Base-by-base conservation (phyloP, 2,113 vertebrate genomes). In the Lichenostomus cassidix region DNA sequence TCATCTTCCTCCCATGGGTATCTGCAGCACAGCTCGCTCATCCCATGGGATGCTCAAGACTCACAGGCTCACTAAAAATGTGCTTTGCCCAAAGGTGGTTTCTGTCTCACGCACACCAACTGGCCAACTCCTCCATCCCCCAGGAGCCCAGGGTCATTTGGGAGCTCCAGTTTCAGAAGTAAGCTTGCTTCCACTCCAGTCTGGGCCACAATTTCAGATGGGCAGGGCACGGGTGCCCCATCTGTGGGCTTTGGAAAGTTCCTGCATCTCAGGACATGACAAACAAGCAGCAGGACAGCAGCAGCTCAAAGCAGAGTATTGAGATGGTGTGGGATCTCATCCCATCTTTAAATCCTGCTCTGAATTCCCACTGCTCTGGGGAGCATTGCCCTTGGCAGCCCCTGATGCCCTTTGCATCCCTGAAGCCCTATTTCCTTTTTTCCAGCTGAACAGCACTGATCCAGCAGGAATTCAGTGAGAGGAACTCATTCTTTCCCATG, bases 1-100 rank as follows among this genome's bases (percentile, higher is more conserved):
- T 2, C 9, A 5, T 18, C 4, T 6, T 35, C 17, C 21, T 28
- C 58, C 9, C 17, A 0, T 0, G 1, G 46, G 23, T 16, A 15
- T 13, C 28, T 0, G 0, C 42, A 19, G 37, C 5, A n/a, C n/a
- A 17, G 42, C 33, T 63, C 19, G 12, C 33, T 19, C 82, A 21
- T 19, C 89, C 74, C 89, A 25, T 12, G 15, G 65, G 83, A 88
- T 83, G 93, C 75, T 85, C 42, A 23, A 15, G 16, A 42, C 5
- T 15, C 0, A 0, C 12, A 49, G 50, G 11, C 5, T 55, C 39
- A 23, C 37, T 47, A 22, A 14, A 42, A 22, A 21, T 3, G 5
- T 11, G 2, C 11, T 4, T 37, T 71, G 23, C 25, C 39, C 39
- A 29, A 18, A 52, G 5, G 11, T 2, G 15, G 28, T 59, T 63